Percentiles rank a stretch among this genome's conserved stretches.
These are phyloP conservation scores for Thereva nobilitata DNA, from an alignment of 2,888 invertebrate genomes.

Conservation along the genomic window DNA sequence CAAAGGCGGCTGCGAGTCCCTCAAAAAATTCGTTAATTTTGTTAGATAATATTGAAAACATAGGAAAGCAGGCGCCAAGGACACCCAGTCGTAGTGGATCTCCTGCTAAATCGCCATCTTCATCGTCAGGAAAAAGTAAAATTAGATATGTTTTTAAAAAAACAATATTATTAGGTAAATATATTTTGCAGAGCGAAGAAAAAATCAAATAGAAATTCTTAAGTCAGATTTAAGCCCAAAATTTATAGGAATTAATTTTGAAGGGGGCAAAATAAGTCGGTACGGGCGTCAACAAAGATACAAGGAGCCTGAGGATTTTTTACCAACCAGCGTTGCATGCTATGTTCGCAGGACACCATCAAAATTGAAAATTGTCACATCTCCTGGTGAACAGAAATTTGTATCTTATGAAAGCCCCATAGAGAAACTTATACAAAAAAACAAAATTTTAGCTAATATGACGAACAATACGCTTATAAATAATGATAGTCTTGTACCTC, in stretches of 20 bases:
- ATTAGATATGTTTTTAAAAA: too few relatives aligned
- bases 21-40: too few relatives aligned
- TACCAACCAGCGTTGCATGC: conserved; percentile 21
- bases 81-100: too few relatives aligned
- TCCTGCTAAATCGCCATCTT: too few relatives aligned
- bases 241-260: conserved; percentile 52
- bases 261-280: conserved; percentile 43
- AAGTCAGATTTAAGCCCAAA: conserved; percentile 54
- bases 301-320: conserved; percentile 44
- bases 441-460: conserved; percentile 44
- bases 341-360: conserved; percentile 39
- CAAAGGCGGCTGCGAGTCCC: too few relatives aligned
- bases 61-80: too few relatives aligned
- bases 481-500: too few relatives aligned
- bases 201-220: conserved; percentile 40
- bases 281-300: conserved; percentile 43
- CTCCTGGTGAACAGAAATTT: conserved; percentile 41
- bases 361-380: conserved; percentile 35
- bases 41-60: too few relatives aligned
- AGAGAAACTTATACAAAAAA: conserved; percentile 53
- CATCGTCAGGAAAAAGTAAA: too few relatives aligned
- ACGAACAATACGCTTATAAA: not conserved
- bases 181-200: conserved; percentile 10
- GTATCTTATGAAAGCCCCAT: conserved; percentile 52
- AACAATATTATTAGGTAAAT: too few relatives aligned